Evolutionary conservation across 2,113 vertebrate genomes (phyloP).

Genomic region (Motacilla tschutschensis): DNA sequence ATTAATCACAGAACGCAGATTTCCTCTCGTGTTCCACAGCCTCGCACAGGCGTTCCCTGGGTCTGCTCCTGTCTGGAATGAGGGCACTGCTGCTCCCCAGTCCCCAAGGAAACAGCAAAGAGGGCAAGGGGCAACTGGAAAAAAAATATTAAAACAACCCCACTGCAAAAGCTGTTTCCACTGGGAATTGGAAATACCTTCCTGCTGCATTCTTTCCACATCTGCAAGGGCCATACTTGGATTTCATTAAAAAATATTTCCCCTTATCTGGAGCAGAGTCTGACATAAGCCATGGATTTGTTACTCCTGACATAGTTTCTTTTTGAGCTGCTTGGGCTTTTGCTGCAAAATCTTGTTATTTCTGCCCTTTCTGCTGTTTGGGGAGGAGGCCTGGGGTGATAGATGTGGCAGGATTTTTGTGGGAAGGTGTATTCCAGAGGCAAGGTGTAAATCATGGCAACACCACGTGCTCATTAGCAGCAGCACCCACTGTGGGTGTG

Average conservation of each 20-base stretch:
- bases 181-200: slow-evolving; percentile 43
- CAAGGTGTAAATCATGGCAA: not conserved
- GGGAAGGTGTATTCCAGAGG: not conserved
- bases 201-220: slow-evolving; percentile 41
- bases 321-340: not conserved
- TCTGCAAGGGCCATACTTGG: slow-evolving; percentile 18
- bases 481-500: fast-evolving
- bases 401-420: not conserved
- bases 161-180: not conserved
- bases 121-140: not conserved
- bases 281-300: slow-evolving; percentile 29
- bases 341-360: not conserved
- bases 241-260: slow-evolving; percentile 45
- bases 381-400: not conserved
- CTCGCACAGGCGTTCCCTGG: not conserved
- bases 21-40: not conserved
- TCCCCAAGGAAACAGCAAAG: not conserved
- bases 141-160: not conserved
- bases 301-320: not conserved
- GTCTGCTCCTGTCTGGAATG: not conserved
- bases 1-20: not conserved
- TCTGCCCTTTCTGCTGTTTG: not conserved
- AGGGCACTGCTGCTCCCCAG: not conserved
- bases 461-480: not conserved
- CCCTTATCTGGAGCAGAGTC: slow-evolving; percentile 42